These are phyloP conservation scores for Ornithoptera alexandrae DNA, from an alignment of 2,888 invertebrate species.

Conservation along the genomic window DNA sequence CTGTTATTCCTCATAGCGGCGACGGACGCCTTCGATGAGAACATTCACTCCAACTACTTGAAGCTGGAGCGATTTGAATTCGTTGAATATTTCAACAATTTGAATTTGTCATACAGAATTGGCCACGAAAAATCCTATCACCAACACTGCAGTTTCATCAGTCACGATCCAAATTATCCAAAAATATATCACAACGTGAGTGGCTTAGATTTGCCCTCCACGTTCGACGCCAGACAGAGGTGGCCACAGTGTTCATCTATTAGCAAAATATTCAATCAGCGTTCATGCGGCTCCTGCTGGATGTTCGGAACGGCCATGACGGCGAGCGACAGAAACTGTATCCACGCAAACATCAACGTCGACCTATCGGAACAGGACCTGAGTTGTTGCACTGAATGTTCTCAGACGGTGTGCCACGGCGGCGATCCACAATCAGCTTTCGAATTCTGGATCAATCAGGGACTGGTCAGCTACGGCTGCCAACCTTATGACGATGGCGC, in stretches of 20 bases:
- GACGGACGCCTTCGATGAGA: conserved; percentile 8
- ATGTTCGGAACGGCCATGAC: conserved; percentile 90
- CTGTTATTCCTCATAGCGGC: background rate
- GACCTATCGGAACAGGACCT: conserved; percentile 87
- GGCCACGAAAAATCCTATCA: background rate
- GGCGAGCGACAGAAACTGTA: conserved; percentile 89
- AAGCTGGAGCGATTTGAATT: conserved; percentile 11
- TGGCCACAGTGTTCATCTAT: conserved; percentile 90
- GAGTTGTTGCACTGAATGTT: conserved; percentile 78
- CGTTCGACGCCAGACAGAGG: conserved; percentile 68
- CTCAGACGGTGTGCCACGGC: background rate
- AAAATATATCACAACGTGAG: conserved; percentile 5
- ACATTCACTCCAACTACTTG: conserved; percentile 20
- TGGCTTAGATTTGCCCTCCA: conserved; percentile 7
- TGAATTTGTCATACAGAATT: conserved; percentile 18
- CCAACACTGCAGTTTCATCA: conserved; percentile 12
- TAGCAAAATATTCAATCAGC: conserved; percentile 85
- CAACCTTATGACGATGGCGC: conserved; percentile 13
- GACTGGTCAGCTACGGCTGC: conserved; percentile 15
- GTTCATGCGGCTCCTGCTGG: conserved; percentile 91
- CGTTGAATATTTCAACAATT: conserved; percentile 20
- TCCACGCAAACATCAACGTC: conserved; percentile 82
- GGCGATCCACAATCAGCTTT: conserved; percentile 4
- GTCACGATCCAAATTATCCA: background rate
- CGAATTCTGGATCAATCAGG: conserved; percentile 13